Percentiles rank a stretch among this genome's conserved stretches.
Evolutionary conservation across 2,797 vertebrate species (phyloP).

Genomic region (Xiphorhynchus erythropygius): DNA sequence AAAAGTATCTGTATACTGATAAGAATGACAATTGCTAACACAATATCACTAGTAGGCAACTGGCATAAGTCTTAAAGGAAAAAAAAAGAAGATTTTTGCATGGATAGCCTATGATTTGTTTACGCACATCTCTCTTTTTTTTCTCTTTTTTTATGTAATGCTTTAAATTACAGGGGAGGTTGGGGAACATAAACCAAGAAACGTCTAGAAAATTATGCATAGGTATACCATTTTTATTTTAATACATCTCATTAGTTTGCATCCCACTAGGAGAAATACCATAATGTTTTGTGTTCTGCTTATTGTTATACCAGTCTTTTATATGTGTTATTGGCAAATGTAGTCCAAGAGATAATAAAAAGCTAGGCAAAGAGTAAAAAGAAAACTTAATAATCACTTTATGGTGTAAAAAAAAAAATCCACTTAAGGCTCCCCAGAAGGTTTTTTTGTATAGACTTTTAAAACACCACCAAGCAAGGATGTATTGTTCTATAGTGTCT

Average conservation of each 20-base stretch:
- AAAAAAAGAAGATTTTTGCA: conserved; percentile 54
- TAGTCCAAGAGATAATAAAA: conserved; percentile 78
- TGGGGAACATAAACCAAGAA: conserved; percentile 72
- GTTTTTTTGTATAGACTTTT: conserved; percentile 74
- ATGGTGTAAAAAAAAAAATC: conserved; percentile 79
- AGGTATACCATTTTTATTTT: conserved; percentile 81
- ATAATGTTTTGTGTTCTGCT: conserved; percentile 61
- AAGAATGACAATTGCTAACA: conserved; percentile 71
- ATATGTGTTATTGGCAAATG: conserved; percentile 75
- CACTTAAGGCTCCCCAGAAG: conserved; percentile 83
- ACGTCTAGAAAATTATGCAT: conserved; percentile 75
- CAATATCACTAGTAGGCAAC: conserved; percentile 73
- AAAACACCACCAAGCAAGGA: conserved; percentile 74
- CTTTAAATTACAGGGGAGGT: conserved; percentile 72
- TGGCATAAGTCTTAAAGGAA: conserved; percentile 66
- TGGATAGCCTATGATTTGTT: conserved; percentile 74
- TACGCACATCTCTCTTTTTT: conserved; percentile 65
- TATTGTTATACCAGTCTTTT: conserved; percentile 75
- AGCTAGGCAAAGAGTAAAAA: conserved; percentile 79
- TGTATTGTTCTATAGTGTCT: conserved; percentile 69
- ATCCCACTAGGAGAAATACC: conserved; percentile 75
- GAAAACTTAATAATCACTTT: conserved; percentile 82
- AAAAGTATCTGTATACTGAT: conserved; percentile 59
- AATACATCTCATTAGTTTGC: conserved; percentile 80
- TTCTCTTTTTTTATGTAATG: conserved; percentile 32